These are phyloP conservation scores for Scolopax mira DNA, from an alignment of 2,113 vertebrate genomes.

Conservation along the genomic window DNA sequence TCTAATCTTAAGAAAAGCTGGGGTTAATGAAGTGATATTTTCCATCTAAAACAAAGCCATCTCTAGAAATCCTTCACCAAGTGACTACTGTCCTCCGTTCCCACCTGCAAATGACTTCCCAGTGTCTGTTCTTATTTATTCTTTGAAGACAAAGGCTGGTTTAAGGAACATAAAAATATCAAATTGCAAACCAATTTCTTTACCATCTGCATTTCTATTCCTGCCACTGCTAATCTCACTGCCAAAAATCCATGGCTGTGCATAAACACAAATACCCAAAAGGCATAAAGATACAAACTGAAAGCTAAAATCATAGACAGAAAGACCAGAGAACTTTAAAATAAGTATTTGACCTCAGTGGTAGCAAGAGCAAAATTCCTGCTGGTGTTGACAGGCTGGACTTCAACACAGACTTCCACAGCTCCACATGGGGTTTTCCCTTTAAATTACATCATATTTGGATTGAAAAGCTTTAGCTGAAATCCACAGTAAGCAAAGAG, in stretches of 20 bases:
- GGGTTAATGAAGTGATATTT: background rate
- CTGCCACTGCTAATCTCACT: background rate
- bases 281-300: background rate
- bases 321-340: background rate
- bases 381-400: background rate
- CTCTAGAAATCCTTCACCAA: background rate
- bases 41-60: background rate
- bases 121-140: background rate
- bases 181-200: background rate
- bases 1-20: background rate
- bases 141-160: background rate
- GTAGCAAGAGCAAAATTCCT: background rate
- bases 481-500: background rate
- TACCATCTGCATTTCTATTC: background rate
- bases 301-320: background rate
- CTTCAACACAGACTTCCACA: background rate
- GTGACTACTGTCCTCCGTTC: fast-evolving
- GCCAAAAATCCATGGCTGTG: background rate
- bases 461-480: background rate
- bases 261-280: background rate
- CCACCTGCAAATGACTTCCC: background rate
- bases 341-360: background rate
- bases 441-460: background rate
- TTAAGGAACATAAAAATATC: background rate
- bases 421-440: background rate